Evolutionary conservation across 2,797 vertebrate genomes (phyloP).

Genomic region (Pangasius larnaudii): DNA sequence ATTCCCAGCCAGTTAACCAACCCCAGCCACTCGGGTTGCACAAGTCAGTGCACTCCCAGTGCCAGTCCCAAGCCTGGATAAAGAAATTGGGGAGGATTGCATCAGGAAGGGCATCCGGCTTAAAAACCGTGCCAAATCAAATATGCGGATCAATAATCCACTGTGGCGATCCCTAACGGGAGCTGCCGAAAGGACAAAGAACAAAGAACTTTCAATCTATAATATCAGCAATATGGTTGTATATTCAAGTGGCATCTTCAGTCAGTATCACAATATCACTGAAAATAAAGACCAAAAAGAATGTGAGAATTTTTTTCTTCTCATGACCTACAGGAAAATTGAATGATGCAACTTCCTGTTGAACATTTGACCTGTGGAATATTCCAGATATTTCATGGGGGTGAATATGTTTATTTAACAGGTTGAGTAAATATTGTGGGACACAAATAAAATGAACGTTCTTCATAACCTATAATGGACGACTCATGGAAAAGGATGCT

Average conservation of each 20-base stretch:
- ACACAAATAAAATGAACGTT: neutral
- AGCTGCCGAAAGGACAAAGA: no score
- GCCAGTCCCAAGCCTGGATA: no score
- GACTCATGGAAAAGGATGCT: neutral
- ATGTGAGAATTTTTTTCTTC: neutral
- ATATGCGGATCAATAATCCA: no score
- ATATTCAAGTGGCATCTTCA: neutral
- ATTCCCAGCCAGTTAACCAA: no score
- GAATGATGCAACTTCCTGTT: neutral
- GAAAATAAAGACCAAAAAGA: neutral
- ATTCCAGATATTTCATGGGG: neutral
- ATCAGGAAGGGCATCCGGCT: no score
- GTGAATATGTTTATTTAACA: neutral
- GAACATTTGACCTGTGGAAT: neutral
- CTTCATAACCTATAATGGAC: neutral
- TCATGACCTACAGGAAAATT: neutral
- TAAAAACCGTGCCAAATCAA: no score
- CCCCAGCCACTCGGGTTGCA: no score
- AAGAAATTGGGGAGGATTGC: no score
- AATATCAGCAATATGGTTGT: neutral
- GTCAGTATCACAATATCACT: neutral
- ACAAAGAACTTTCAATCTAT: neutral
- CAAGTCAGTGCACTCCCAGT: no score
- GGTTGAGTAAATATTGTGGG: neutral
- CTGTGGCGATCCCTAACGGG: no score